phyloP scores from a whole-genome alignment of 2,888 invertebrate genomes.

The Andricus quercusramuli region DNA sequence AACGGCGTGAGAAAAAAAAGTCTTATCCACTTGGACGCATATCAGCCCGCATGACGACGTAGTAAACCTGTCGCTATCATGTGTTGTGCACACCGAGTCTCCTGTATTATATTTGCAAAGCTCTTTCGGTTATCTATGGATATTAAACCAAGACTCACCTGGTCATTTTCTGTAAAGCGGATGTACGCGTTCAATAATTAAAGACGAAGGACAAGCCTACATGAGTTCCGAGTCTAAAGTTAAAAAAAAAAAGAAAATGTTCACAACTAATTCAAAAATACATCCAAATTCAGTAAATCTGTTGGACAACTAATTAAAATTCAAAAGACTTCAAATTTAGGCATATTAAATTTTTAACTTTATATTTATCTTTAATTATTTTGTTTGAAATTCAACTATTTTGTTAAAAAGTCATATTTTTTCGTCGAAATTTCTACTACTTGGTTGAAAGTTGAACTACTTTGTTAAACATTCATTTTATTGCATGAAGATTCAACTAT shows the following conservation, averaged over 20 bases:
- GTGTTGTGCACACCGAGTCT: slow-evolving; percentile 52
- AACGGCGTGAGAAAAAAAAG: slow-evolving; percentile 68
- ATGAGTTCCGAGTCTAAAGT: not conserved
- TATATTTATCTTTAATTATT: no score
- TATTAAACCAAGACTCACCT: slow-evolving; percentile 57
- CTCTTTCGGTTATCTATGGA: slow-evolving; percentile 54
- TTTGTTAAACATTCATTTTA: no score
- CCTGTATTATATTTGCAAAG: slow-evolving; percentile 60
- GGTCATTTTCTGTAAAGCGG: slow-evolving; percentile 38
- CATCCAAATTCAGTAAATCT: not conserved
- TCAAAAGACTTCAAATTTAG: no score
- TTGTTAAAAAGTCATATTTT: no score
- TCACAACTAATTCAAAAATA: not conserved
- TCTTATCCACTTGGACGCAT: slow-evolving; percentile 64
- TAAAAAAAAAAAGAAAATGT: not conserved
- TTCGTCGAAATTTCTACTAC: no score
- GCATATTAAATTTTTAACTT: no score
- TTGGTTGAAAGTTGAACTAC: no score
- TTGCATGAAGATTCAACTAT: no score
- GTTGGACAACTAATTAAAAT: no score
- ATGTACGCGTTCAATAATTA: slow-evolving; percentile 8
- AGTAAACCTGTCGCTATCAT: slow-evolving; percentile 62
- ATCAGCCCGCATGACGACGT: slow-evolving; percentile 67
- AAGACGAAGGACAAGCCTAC: not conserved
- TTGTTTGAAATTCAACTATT: no score